Evolutionary conservation across 64 coral and sea anemone genomes (phyloP), one percentile per base, ranked within the genome.

Genomic region (Dendrophyllia cribrosa): DNA sequence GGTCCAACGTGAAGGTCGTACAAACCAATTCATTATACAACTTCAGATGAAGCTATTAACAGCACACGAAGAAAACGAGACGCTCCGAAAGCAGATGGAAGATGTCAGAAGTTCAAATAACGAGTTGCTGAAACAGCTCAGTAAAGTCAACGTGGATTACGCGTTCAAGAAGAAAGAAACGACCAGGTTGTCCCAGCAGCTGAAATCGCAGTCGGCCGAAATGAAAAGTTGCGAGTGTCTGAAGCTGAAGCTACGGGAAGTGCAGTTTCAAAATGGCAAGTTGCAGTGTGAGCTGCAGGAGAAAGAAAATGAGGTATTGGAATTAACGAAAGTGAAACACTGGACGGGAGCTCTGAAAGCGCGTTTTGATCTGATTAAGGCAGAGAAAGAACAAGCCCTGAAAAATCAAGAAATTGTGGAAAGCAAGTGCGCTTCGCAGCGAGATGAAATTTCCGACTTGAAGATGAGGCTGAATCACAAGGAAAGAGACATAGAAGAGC

Each of bases 271-370:
- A 48, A 72, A 59, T 22, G 80, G 59, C 2, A 84, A 66, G 61
- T 53, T 91, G n/a, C 77, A 47, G 21, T 73, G 76, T 7, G 86
- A 79, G 47, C 91, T 92, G 11, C 86, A 93, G 34, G 91, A 96
- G 43, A 71, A 72, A 59, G 72, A 73, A 44, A 82, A 93, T 14
- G 90, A 96, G 48, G 34, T 75, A 7, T 50, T 75, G 46, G 46
- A 50, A 20, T 76, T 93, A 10, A 87, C 83, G 7, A 67, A 96
- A 59, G 43, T 96, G 26, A 93, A 96, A 7, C 88, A 92, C 63
- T 96, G 95, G 95, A 89, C 90, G 7, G 90, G 89, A 93, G 95
- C 95, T 11, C 51, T 96, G 65, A 96, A 93, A n/a, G 79, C 70
- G 1, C 90, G 91, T 14, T 96, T 85, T 70, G 95, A 96, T 50